Conservation (phyloP, 53 echinoderm and acorn worm genomes). For the Actinopyga echinites region DNA sequence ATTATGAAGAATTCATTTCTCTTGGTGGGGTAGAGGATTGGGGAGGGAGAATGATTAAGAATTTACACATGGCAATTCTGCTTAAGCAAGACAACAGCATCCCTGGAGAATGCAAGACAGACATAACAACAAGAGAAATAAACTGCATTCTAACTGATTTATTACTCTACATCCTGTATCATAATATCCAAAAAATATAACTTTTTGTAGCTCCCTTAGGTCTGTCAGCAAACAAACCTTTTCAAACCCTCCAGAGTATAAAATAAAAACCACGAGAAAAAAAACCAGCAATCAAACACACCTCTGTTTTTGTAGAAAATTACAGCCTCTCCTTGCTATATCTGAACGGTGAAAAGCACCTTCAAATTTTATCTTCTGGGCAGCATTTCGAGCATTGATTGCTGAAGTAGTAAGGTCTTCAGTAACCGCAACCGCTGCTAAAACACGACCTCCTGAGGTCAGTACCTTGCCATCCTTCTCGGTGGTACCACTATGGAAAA, state of each 20-base stretch:
- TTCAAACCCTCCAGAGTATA: neutral
- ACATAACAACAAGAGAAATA: no score
- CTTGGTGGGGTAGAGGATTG: no score
- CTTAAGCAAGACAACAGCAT: no score
- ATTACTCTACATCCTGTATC: no score
- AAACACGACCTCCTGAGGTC: slow-evolving; percentile 94
- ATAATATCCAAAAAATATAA: no score
- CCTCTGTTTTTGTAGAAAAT: slow-evolving; percentile 66
- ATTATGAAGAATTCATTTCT: no score
- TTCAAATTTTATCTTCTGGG: slow-evolving; percentile 79
- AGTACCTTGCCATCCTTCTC: slow-evolving; percentile 70
- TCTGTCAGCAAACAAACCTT: no score
- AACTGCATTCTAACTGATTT: no score
- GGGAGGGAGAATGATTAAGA: no score
- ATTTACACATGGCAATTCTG: no score
- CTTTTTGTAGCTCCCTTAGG: no score
- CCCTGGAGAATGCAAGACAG: no score
- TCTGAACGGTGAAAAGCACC: slow-evolving; percentile 84
- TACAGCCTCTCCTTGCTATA: slow-evolving; percentile 82
- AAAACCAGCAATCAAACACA: slow-evolving; percentile 24
- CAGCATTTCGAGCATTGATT: slow-evolving; percentile 65
- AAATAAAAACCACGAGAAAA: neutral
- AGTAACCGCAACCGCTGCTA: slow-evolving; percentile 78
- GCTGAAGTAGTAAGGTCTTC: slow-evolving; percentile 67
- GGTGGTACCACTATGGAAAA: slow-evolving; percentile 89